A percentile compares a stretch with the other conserved stretches of the same genome.
phyloP scores from a whole-genome alignment of 2,888 invertebrate genomes.

The Iselma pallidipennis region DNA sequence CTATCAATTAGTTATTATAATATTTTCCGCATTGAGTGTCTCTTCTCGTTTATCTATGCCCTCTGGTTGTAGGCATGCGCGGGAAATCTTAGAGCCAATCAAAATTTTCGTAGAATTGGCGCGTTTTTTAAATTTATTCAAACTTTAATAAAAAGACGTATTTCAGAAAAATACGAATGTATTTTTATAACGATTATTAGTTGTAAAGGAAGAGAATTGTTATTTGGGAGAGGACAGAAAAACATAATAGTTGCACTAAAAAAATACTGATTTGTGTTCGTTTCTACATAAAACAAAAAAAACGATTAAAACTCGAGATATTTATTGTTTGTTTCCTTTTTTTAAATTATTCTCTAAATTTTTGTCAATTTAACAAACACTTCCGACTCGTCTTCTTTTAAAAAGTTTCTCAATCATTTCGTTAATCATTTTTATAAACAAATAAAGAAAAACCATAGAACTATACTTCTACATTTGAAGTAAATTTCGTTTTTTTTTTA shows the following conservation, averaged over 20 bases:
- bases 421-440: background rate
- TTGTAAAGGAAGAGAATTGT: background rate
- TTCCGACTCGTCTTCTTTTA: background rate
- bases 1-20: too few relatives aligned
- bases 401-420: background rate
- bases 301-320: background rate
- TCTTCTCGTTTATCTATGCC: too few relatives aligned
- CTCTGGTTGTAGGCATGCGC: too few relatives aligned
- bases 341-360: background rate
- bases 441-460: background rate
- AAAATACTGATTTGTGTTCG: background rate
- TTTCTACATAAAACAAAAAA: background rate
- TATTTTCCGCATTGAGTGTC: too few relatives aligned
- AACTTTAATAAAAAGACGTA: background rate
- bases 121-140: background rate
- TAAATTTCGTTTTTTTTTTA: background rate
- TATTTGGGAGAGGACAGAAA: background rate
- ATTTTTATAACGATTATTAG: background rate
- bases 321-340: background rate
- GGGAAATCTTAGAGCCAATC: too few relatives aligned
- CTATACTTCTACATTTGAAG: background rate
- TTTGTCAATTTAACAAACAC: background rate
- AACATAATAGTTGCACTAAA: background rate
- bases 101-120: background rate
- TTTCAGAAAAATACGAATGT: background rate